Conservation (phyloP, 2,888 invertebrate genomes). For the Drosophila putrida region DNA sequence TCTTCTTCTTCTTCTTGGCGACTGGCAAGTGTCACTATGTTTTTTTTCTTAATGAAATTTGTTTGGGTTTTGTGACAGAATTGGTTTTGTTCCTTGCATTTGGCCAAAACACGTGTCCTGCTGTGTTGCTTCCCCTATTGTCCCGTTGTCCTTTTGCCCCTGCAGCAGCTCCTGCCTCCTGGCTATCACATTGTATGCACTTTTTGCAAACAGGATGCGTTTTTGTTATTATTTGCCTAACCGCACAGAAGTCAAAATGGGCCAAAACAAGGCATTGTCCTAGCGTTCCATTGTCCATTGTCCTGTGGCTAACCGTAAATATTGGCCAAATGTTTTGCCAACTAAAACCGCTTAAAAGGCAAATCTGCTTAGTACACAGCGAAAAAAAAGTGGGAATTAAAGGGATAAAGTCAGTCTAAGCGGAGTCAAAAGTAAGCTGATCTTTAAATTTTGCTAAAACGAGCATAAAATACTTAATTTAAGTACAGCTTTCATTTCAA, state of each 20-base stretch:
- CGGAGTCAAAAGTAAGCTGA: too few species aligned
- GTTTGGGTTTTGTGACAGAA: conserved; percentile 40
- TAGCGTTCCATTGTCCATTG: conserved; percentile 21
- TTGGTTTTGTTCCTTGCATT: conserved; percentile 34
- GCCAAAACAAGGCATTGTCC: conserved; percentile 48
- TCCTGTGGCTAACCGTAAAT: conserved; percentile 35
- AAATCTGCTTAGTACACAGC: conserved; percentile 13
- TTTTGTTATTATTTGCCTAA: conserved; percentile 51
- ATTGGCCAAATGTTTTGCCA: conserved; percentile 57
- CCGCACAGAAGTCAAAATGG: conserved; percentile 79
- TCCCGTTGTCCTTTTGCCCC: not conserved
- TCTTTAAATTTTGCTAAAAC: too few species aligned
- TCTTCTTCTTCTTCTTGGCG: conserved; percentile 16
- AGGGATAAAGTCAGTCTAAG: too few species aligned
- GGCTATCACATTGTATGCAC: conserved; percentile 20
- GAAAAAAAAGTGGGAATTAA: too few species aligned
- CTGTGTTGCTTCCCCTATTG: conserved; percentile 58
- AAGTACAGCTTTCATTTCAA: too few species aligned
- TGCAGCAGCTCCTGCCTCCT: conserved; percentile 34
- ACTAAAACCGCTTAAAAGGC: conserved; percentile 21
- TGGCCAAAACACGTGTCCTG: conserved; percentile 61
- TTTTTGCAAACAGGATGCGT: conserved; percentile 52
- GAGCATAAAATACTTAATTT: too few species aligned
- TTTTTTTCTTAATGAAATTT: conserved; percentile 62
- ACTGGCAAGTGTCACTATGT: conserved; percentile 53